Evolutionary conservation across 2,113 vertebrate species (phyloP), one percentile per base, ranked within the genome.

Genomic region (Helogale parvula): DNA sequence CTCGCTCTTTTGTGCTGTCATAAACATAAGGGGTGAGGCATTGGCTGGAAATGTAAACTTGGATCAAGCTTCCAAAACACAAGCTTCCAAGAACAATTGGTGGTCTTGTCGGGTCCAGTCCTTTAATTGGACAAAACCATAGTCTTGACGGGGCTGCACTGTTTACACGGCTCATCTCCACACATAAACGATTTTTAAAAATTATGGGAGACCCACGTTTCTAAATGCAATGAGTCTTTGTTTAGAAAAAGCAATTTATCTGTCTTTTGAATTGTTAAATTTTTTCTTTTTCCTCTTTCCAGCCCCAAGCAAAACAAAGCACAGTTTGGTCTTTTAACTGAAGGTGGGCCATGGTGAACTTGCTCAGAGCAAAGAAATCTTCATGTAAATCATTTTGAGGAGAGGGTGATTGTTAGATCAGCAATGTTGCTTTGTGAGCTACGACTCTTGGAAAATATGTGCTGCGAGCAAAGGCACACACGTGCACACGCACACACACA

Each of bases 1-100:
- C 81, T 52, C 19, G 80, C 96, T 98, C 94, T 96, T 97, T 88
- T 87, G 93, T 96, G 98, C 96, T 89, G 60, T 97, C 97, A 96
- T 95, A 98, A 98, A 98, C 98, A 98, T 29, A 71, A 83, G 65
- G 97, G 97, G 98, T 96, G 96, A 98, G 97, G 98, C 52, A 31
- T 41, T 95, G 90, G 97, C 97, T 97, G 92, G 88, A 98, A 98
- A 97, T 98, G 98, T 98, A 98, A 99, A 98, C 98, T 99, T 99
- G 98, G 98, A 96, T 2, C 79, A 95, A 93, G 85, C 94, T 98
- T 96, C 96, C 98, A 97, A 98, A 98, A 98, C 98, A 98, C 98
- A 98, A 69, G 95, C 41, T 41, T 41, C 41, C 41, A 41, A 98
- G 97, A 98, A 98, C 97, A 98, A 98, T 98, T 97, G 97, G 99